Evolutionary conservation across 2,113 vertebrate genomes (phyloP).

Genomic region (Odontesthes bonariensis): DNA sequence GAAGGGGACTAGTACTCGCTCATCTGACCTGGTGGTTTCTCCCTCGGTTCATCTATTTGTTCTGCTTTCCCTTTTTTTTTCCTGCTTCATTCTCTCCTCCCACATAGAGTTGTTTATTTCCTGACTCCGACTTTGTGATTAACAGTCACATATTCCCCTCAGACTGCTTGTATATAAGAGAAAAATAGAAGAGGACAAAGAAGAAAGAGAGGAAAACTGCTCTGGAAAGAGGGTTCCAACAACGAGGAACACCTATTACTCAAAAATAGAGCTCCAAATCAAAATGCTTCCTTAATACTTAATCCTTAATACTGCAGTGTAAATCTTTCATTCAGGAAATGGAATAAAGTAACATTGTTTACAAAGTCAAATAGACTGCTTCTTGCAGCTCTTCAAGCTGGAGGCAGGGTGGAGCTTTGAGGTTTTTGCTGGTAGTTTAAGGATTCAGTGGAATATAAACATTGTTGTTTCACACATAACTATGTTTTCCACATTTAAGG

Average conservation of each 20-base stretch:
- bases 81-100: slow-evolving; percentile 25
- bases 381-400: neutral
- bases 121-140: slow-evolving; percentile 52
- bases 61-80: slow-evolving; percentile 30
- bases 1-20: slow-evolving; percentile 59
- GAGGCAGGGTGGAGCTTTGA: neutral
- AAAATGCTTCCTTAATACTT: neutral
- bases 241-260: neutral
- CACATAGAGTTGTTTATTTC: slow-evolving; percentile 49
- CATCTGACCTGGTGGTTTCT: slow-evolving; percentile 72
- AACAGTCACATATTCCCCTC: slow-evolving; percentile 39
- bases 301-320: neutral
- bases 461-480: neutral
- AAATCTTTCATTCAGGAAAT: neutral
- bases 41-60: slow-evolving; percentile 57
- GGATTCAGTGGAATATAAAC: neutral
- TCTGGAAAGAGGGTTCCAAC: neutral
- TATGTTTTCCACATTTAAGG: too few species aligned
- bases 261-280: neutral
- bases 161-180: slow-evolving; percentile 13
- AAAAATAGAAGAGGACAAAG: slow-evolving; percentile 13
- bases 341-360: neutral
- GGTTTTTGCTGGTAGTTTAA: neutral
- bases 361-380: neutral
- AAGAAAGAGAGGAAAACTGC: neutral